These are phyloP conservation scores for Marcusenius ussheri DNA, from an alignment of 2,113 vertebrate species.

Conservation along the genomic window DNA sequence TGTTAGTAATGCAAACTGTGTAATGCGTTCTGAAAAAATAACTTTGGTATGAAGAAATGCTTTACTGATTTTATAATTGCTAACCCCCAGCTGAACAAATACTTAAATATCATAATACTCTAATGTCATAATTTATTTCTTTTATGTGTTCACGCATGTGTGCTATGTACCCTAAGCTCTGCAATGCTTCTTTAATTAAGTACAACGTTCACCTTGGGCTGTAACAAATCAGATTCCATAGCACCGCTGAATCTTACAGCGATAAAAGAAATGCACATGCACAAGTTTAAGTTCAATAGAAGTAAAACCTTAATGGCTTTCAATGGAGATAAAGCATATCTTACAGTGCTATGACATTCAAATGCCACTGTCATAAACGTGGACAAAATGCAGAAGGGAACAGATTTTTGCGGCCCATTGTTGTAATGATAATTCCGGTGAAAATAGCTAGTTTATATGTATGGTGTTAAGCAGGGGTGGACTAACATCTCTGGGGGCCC, in stretches of 20 bases:
- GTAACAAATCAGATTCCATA: neutral
- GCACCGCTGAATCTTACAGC: neutral
- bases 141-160: neutral
- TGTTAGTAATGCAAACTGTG: neutral
- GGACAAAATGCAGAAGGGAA: conserved; percentile 7
- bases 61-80: neutral
- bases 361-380: conserved; percentile 6
- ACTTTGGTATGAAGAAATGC: neutral
- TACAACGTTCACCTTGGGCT: neutral
- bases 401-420: neutral
- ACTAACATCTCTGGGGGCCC: neutral
- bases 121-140: neutral
- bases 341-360: conserved; percentile 10
- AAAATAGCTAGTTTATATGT: neutral
- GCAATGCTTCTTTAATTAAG: neutral
- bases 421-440: neutral
- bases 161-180: neutral
- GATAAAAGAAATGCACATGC: neutral
- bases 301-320: conserved; percentile 8
- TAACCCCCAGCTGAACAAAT: neutral
- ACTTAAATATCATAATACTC: neutral
- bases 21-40: neutral
- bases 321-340: conserved; percentile 8
- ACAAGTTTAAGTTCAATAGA: neutral
- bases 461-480: neutral